phyloP scores from a whole-genome alignment of 2,888 invertebrate species.

The Gastracanthus pulcherrimus region DNA sequence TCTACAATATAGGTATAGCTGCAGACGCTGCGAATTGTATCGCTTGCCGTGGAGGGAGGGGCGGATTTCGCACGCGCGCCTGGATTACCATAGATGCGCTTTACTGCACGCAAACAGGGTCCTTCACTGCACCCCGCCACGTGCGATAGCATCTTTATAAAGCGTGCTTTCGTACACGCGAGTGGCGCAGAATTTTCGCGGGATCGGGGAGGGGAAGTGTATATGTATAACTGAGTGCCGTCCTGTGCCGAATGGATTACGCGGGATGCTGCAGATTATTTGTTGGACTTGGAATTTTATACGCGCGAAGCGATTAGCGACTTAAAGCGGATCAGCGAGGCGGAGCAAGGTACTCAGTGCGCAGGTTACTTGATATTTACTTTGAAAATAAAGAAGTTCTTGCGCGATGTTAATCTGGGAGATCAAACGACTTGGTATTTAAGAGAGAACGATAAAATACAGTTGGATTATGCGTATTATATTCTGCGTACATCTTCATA shows the following conservation, averaged over 20 bases:
- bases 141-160: background rate
- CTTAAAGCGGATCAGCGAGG: slow-evolving; percentile 19
- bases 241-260: too few species aligned
- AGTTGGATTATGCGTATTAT: background rate
- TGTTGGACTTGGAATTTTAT: background rate
- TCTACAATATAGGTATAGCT: too few species aligned
- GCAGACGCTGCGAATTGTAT: too few species aligned
- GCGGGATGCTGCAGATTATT: too few species aligned
- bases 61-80: background rate
- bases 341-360: too few species aligned
- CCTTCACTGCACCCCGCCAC: too few species aligned
- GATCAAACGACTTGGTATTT: background rate
- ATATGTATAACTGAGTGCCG: too few species aligned
- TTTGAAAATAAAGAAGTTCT: background rate
- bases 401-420: background rate
- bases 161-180: background rate
- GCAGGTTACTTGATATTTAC: slow-evolving; percentile 16
- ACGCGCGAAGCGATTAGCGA: slow-evolving; percentile 4
- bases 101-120: too few species aligned
- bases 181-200: too few species aligned
- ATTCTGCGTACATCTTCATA: too few species aligned
- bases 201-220: background rate
- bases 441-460: background rate
- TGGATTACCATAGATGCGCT: too few species aligned
- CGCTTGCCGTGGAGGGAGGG: too few species aligned